Base-by-base conservation (phyloP, 1,140 invertebrate species). In the Euwallacea similis region DNA sequence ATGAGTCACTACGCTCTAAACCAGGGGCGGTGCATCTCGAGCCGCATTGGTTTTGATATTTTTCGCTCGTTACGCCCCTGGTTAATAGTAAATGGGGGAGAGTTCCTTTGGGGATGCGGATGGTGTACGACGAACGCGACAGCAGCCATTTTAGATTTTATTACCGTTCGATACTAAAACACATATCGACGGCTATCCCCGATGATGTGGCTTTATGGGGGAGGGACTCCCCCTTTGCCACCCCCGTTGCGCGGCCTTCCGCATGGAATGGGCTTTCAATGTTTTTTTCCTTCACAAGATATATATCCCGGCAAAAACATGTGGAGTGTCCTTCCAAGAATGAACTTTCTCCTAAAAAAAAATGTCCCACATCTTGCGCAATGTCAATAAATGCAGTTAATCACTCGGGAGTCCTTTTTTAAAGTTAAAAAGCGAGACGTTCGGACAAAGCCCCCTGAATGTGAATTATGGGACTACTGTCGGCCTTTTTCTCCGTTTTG, bases 151-250 rank as follows among this genome's bases (percentile, higher is more conserved):
- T 79, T 79, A 79, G 79, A 79, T 79, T 80, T 80, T 80, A 80
- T 80, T 78, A 78, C 79, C 77, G 79, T 80, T 80, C 79, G 79
- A 80, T 80, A 80, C 77, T 79, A 79, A 79, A 79, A 79, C 79
- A 79, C 76, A 79, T 79, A 76, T 76, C 73, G 75, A 76, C 67
- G 75, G 61, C 64, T 72, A 64, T 72, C 70, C 55, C 63, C 42
- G 21, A 42, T 46, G 60, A 66, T 63, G 63, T 64, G 43, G 59
- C 42, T 42, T 33, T 11, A 71, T 13, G 64, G 70, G 56, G 53
- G 68, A 67, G 65, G 64, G 33, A 55, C 16, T 6, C 16, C 66
- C 56, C 66, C 11, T 42, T 67, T 13, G 7, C 65, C 8, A 15
- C 55, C 53, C 53, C 16, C 59, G 33, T 50, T 15, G 10, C 2